Evolutionary conservation across 2,797 vertebrate species (phyloP).

Genomic region (Helostoma temminkii): DNA sequence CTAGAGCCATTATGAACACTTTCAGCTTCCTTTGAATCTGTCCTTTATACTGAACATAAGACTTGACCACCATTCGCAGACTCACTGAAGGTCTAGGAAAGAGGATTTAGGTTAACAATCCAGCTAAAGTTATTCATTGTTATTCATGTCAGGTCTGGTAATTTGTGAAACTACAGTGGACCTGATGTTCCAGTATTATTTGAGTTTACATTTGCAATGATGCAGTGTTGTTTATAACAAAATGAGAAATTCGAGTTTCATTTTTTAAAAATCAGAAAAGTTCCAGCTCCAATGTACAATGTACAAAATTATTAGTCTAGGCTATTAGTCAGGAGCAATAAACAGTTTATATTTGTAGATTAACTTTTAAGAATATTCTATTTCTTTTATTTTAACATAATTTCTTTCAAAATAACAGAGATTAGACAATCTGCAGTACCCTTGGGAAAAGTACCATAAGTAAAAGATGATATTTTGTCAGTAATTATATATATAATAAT

Average conservation of each 20-base stretch:
- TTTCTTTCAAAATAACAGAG: no score
- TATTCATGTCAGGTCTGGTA: constrained; percentile 57
- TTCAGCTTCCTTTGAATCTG: constrained; percentile 38
- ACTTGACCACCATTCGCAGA: constrained; percentile 46
- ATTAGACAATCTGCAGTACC: no score
- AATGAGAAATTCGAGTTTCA: background rate
- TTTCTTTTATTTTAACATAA: no score
- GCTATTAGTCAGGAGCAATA: no score
- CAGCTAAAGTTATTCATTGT: constrained; percentile 40
- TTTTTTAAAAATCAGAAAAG: background rate
- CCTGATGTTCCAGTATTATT: constrained; percentile 10
- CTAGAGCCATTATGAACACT: constrained; percentile 18
- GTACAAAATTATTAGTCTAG: no score
- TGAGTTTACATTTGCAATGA: background rate
- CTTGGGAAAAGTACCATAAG: no score
- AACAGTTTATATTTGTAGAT: background rate
- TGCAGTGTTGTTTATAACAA: constrained; percentile 8
- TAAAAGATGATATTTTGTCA: no score
- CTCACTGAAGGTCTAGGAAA: constrained; percentile 51
- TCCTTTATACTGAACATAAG: constrained; percentile 58
- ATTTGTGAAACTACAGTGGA: constrained; percentile 51
- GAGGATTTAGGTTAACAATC: constrained; percentile 70
- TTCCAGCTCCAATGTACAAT: no score
- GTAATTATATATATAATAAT: no score
- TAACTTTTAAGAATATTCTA: no score